phyloP scores from a whole-genome alignment of 2,113 vertebrate genomes.

The Elaphurus davidianus region DNA sequence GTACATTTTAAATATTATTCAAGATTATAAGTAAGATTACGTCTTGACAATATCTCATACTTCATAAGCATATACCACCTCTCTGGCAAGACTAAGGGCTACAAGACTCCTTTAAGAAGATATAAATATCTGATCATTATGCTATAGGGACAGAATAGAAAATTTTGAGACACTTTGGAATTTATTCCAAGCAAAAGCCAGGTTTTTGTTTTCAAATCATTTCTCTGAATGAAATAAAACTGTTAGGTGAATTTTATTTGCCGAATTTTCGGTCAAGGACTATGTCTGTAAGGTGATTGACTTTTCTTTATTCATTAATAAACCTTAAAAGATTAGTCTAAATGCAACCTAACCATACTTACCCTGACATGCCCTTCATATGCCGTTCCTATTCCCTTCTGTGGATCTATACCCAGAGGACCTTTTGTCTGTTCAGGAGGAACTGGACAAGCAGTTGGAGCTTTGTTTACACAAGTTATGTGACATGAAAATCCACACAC shows the following conservation, averaged over 20 bases:
- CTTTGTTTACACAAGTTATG: conserved; percentile 98
- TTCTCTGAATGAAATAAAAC: conserved; percentile 3
- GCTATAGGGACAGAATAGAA: neutral
- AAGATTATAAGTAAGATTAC: neutral
- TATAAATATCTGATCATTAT: neutral
- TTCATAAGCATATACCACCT: neutral
- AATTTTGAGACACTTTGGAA: neutral
- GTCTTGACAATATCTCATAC: neutral
- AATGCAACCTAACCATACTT: conserved; percentile 72
- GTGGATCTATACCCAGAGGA: conserved; percentile 95
- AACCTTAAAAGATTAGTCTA: neutral
- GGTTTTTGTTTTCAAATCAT: conserved; percentile 30
- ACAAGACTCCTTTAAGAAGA: neutral
- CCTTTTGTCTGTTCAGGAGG: conserved; percentile 97
- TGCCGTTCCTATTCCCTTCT: conserved; percentile 96
- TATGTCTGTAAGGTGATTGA: neutral
- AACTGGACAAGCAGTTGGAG: conserved; percentile 94
- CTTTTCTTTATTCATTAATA: neutral
- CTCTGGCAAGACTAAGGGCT: neutral
- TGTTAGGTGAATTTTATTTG: neutral
- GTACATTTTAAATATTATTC: neutral
- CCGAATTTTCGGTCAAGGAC: neutral
- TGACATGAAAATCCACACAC: conserved; percentile 99
- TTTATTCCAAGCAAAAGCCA: neutral
- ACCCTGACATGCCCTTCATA: conserved; percentile 97